Conservation (phyloP, 30 jellyfish, hydroid and myxozoan species). For the Aurelia sp. region DNA sequence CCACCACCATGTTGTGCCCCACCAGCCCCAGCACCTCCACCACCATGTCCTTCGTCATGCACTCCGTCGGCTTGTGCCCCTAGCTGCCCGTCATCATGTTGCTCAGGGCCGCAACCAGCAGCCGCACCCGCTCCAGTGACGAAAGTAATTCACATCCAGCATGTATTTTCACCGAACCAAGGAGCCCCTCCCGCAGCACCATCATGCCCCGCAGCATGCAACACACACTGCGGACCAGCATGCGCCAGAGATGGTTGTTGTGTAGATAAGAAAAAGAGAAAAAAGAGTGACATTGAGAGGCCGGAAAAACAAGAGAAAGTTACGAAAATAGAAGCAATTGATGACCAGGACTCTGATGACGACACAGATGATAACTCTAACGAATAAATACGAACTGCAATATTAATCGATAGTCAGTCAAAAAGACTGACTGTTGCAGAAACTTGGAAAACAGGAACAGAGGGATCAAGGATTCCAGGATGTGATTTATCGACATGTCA, state of each 20-base stretch:
- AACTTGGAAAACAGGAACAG: too few relatives aligned
- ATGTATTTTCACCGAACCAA: conserved; percentile 79
- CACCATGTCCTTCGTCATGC: conserved; percentile 76
- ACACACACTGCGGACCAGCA: conserved; percentile 97
- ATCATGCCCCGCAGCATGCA: conserved; percentile 92
- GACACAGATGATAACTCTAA: conserved; percentile 3
- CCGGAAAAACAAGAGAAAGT: conserved; percentile 38
- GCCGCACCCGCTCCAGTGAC: conserved; percentile 81
- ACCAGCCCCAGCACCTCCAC: conserved; percentile 82
- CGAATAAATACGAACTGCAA: too few relatives aligned
- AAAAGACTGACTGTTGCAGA: too few relatives aligned
- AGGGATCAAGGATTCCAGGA: too few relatives aligned
- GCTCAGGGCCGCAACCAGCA: conserved; percentile 77
- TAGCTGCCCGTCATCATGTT: conserved; percentile 62
- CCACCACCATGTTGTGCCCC: conserved; percentile 75
- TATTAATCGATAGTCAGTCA: too few relatives aligned
- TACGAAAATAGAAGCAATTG: conserved; percentile 30
- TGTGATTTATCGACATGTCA: too few relatives aligned
- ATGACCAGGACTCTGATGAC: conserved; percentile 34
- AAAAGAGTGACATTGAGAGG: conserved; percentile 50
- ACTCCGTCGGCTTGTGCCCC: conserved; percentile 63
- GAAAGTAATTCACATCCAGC: conserved; percentile 86
- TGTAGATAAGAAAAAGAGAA: conserved; percentile 66
- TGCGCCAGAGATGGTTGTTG: conserved; percentile 99
- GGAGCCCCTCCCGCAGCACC: conserved; percentile 72